phyloP scores from a whole-genome alignment of 2,797 vertebrate genomes.

The Rhabdomys pumilio region DNA sequence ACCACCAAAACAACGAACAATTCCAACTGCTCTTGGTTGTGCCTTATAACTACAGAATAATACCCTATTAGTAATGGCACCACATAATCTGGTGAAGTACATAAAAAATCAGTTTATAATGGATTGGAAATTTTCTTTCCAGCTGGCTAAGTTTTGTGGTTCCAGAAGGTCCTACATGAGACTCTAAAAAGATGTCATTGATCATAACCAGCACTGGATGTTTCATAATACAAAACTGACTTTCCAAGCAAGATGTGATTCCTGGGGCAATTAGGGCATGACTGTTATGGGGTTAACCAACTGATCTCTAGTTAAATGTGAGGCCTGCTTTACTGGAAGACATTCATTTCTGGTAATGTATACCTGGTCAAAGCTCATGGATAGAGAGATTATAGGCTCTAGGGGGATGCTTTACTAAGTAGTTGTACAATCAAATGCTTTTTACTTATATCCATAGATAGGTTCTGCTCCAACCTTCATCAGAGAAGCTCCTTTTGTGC shows the following conservation, averaged over 20 bases:
- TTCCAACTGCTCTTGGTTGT: neutral
- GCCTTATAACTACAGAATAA: neutral
- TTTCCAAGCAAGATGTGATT: too few species aligned
- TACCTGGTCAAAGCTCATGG: neutral
- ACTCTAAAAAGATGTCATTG: neutral
- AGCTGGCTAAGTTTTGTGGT: neutral
- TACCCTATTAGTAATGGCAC: neutral
- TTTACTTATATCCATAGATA: neutral
- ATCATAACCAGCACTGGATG: too few species aligned
- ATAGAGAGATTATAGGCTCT: neutral
- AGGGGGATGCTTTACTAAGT: neutral
- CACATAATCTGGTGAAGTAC: neutral
- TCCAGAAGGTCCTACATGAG: neutral
- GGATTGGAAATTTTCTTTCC: neutral
- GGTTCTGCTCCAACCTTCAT: neutral
- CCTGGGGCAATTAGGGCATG: neutral
- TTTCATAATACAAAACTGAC: neutral
- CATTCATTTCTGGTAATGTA: neutral
- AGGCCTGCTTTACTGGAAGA: neutral
- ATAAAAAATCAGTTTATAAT: neutral
- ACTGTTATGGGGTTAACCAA: neutral
- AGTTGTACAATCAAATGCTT: neutral
- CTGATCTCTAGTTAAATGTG: neutral
- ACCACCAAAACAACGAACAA: neutral
- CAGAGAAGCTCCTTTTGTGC: neutral